Conservation (phyloP, 2,113 vertebrate genomes). For the Falco punctatus region DNA sequence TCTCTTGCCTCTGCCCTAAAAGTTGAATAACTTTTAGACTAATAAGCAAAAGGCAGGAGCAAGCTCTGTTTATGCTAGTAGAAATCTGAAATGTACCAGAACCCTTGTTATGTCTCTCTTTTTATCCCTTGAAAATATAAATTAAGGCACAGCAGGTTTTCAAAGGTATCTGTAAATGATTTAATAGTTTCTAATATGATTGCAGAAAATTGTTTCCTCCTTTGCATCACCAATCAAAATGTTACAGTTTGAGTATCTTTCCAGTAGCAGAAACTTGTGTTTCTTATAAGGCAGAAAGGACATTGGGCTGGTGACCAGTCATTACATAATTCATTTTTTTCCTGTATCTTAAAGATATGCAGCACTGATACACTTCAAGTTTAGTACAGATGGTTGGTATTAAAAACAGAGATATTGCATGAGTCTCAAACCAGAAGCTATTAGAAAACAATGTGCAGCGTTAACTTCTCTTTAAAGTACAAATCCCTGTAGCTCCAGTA, state of each 20-base stretch:
- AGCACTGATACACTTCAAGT: not conserved
- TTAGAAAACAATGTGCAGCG: not conserved
- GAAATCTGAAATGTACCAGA: not conserved
- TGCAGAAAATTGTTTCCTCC: not conserved
- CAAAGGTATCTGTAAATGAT: not conserved
- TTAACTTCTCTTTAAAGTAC: not conserved
- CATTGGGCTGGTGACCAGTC: not conserved
- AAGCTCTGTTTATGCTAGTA: not conserved
- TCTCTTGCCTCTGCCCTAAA: slow-evolving; percentile 10
- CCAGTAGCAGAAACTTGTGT: not conserved
- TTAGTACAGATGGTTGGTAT: not conserved
- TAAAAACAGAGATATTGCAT: not conserved
- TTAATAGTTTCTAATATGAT: not conserved
- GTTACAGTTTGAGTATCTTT: not conserved
- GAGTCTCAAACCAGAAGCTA: not conserved
- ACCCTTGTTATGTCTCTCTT: not conserved
- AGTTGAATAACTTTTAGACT: not conserved
- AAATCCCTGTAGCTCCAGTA: not conserved
- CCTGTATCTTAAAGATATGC: not conserved
- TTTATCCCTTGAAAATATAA: not conserved
- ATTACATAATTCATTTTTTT: not conserved
- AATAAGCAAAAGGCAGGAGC: not conserved
- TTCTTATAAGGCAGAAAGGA: not conserved
- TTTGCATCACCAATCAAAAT: not conserved
- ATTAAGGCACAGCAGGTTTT: not conserved